Base-by-base conservation (phyloP, 2,888 invertebrate species). In the Vanessa cardui region DNA sequence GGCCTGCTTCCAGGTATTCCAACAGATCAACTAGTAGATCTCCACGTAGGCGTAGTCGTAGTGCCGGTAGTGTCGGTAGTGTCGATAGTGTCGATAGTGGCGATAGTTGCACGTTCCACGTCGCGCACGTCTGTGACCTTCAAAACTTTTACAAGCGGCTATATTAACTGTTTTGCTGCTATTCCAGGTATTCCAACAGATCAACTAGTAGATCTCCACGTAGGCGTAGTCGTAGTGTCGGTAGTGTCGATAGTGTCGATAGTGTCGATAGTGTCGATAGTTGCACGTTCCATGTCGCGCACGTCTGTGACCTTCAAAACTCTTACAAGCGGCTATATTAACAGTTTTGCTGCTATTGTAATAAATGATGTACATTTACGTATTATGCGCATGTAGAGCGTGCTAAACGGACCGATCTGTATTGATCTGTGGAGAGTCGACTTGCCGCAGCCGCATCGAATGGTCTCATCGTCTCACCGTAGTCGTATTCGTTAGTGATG, bases 1-100 rank as follows among this genome's bases (percentile, higher is more conserved):
- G 77, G 89, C 93, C 76, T 93, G 93, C 85, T 93, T 88, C 81
- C 93, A 93, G 93, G 93, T 93, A 93, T 93, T 91, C 87, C 93
- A 93, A 86, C 93, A 93, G 84, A 93, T 90, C 85, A 93, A 93
- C 89, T 93, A 86, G 81, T 89, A 88, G 84, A 83, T 79, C 79
- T 77, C 77, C 83, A 83, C 81, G 74, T 83, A 70, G 78, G 79
- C 58, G 63, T 71, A 74, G 73, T 54, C 46, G 69, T 69, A 69
- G 70, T 62, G 39, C 56, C 62, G 70, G 66, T 87, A 86, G 83
- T 80, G 78, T 81, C 80, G 74, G 76, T 75, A 78, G 76, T 78
- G 66, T 69, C 26, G 26, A 26, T 69, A 69, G 70, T 62, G 39
- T 59, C 62, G 70, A 66, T 69, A 69, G 70, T 62, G 39, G 56